Conservation (phyloP, 1,140 invertebrate species). For the Bombus superbus region DNA sequence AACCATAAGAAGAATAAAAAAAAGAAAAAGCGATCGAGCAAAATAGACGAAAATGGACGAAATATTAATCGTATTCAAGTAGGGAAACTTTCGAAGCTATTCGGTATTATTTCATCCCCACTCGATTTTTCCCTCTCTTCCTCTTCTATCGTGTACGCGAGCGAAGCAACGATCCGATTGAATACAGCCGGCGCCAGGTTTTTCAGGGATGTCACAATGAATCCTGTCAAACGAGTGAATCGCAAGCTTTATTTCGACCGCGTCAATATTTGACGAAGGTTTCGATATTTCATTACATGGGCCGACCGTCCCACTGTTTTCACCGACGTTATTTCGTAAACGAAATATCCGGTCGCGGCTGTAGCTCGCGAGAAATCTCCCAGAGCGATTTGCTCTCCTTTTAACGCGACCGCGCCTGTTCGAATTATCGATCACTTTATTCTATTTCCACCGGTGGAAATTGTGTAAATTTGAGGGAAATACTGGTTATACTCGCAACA, state of each 20-base stretch:
- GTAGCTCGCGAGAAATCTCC: background rate
- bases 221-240: constrained; percentile 38
- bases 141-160: background rate
- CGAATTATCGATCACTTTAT: background rate
- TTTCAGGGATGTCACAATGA: constrained; percentile 41
- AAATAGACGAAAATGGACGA: background rate
- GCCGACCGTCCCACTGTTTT: background rate
- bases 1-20: background rate
- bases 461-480: background rate
- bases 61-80: constrained; percentile 20
- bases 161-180: background rate
- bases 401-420: background rate
- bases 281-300: constrained; percentile 52
- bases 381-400: background rate
- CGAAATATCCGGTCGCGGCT: background rate
- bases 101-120: background rate
- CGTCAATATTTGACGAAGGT: constrained; percentile 52
- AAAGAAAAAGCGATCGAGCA: background rate
- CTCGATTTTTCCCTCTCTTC: background rate
- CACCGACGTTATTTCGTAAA: constrained; percentile 1
- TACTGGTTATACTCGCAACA: background rate
- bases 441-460: background rate
- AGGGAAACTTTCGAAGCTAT: background rate
- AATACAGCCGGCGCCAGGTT: constrained; percentile 4
- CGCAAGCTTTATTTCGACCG: constrained; percentile 44